Conservation (phyloP, 2,888 invertebrate genomes). For the Acholoe squamosa region DNA sequence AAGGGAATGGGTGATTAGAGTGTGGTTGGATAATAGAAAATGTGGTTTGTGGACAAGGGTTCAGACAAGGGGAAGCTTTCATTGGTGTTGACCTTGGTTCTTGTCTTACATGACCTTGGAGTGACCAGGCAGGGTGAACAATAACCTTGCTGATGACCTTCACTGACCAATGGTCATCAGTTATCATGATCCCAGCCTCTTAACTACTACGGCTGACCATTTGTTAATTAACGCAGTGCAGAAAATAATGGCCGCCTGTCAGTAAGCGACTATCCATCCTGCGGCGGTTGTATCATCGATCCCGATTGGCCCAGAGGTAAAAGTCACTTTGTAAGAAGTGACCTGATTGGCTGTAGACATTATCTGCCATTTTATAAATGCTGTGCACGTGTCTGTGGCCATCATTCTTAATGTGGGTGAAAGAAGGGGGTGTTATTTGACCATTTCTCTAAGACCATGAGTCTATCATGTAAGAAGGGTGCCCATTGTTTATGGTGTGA, state of each 20-base stretch:
- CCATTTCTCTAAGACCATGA: too few species aligned
- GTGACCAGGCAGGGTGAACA: too few species aligned
- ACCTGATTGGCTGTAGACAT: conserved; percentile 23
- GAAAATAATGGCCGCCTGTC: not conserved
- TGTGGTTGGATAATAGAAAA: too few species aligned
- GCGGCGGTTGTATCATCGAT: not conserved
- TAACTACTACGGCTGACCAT: not conserved
- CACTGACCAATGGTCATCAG: not conserved
- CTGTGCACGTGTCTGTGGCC: not conserved
- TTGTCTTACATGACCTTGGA: too few species aligned
- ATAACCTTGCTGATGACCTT: not conserved
- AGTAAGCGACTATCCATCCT: not conserved
- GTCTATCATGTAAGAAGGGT: too few species aligned
- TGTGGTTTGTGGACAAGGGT: too few species aligned
- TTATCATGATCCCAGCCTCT: not conserved
- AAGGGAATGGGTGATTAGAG: too few species aligned
- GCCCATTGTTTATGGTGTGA: too few species aligned
- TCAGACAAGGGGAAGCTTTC: too few species aligned
- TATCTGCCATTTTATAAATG: not conserved
- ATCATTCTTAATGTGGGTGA: not conserved
- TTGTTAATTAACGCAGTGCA: conserved; percentile 5
- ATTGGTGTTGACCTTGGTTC: too few species aligned
- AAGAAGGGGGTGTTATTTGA: too few species aligned
- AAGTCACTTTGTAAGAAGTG: conserved; percentile 46
- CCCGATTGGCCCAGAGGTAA: conserved; percentile 27